Conservation (phyloP, 2,888 invertebrate species). For the Chrysotoxum bicinctum region DNA sequence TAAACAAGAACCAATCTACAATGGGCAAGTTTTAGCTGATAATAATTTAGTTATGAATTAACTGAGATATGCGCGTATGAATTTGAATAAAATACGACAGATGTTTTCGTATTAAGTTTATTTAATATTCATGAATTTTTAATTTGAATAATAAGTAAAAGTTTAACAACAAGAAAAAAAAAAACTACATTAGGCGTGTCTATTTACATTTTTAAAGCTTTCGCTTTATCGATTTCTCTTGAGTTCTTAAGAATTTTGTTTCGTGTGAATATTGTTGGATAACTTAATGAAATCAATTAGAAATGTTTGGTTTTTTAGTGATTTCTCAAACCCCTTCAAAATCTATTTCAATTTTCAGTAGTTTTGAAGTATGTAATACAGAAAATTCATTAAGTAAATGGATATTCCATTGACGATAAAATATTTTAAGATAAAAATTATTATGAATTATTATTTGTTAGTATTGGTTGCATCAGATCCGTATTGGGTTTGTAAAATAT, state of each 20-base stretch:
- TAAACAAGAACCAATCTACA: neutral
- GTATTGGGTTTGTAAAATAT: no score
- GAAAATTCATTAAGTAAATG: no score
- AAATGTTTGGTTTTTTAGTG: no score
- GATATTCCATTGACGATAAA: no score
- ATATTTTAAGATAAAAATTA: no score
- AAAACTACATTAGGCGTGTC: neutral
- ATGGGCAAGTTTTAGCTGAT: constrained; percentile 47
- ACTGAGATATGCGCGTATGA: neutral
- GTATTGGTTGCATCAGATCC: no score
- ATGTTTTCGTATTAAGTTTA: constrained; percentile 28
- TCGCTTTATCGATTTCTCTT: neutral
- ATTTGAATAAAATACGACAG: constrained; percentile 16
- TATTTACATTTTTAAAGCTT: neutral
- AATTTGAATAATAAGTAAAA: constrained; percentile 49
- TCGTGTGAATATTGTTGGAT: neutral
- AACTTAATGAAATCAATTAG: no score
- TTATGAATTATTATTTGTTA: no score
- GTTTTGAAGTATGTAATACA: no score
- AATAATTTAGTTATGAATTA: neutral
- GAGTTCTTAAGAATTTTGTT: neutral
- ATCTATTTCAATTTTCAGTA: no score
- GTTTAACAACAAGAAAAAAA: neutral
- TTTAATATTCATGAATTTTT: constrained; percentile 13
- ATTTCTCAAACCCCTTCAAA: no score